Base-by-base conservation (phyloP, 2,888 invertebrate species). In the Vannuccia rotundouncinata region DNA sequence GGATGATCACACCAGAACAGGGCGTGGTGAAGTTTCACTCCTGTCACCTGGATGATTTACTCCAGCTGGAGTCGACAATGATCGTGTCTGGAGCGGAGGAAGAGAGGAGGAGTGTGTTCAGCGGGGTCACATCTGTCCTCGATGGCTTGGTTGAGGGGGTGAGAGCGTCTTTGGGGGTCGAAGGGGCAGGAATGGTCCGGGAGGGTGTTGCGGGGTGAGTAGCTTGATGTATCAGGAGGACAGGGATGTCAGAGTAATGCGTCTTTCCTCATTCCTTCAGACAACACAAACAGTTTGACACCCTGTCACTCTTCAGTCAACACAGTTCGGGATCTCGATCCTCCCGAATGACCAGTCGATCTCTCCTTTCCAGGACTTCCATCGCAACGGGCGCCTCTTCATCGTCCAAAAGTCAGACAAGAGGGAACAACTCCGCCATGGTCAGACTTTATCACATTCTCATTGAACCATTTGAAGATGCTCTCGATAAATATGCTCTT, bases 1-100 rank as follows among this genome's bases (percentile, higher is more conserved):
- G 95, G 95, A 89, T 95, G 30, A 90, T 95, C 60, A 92, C 93
- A 80, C 95, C 90, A 1, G 86, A 87, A 78, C 85, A 87, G 84
- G 89, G 89, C 13, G 13, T 31, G 27, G 59, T 45, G 29, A 66
- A 31, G 13, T 79, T 79, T 1, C 80, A 29, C 31, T 80, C 29
- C 31, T 17, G 17, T 0, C 22, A 80, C 28, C 27, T 79, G 1
- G 30, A 77, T 22, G 74, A 73, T 5, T 5, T 17, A 22, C 74
- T 73, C 10, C 66, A 66, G 59, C 28, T 75, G 75, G 75, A 75
- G 13, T n/a, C 25, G 28, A 31, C 25, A 31, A 27, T 28, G 45
- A 31, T n/a, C 1, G 25, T 1, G 0, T 17, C 1, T 27, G 77
- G 30, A 10, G 31, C 25, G 0, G 77, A 17, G 22, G 66, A 2